Percentiles rank a stretch among this genome's conserved stretches.
These are phyloP conservation scores for Leptinotarsa undecemlineata DNA, from an alignment of 1,140 invertebrate genomes.

Conservation along the genomic window DNA sequence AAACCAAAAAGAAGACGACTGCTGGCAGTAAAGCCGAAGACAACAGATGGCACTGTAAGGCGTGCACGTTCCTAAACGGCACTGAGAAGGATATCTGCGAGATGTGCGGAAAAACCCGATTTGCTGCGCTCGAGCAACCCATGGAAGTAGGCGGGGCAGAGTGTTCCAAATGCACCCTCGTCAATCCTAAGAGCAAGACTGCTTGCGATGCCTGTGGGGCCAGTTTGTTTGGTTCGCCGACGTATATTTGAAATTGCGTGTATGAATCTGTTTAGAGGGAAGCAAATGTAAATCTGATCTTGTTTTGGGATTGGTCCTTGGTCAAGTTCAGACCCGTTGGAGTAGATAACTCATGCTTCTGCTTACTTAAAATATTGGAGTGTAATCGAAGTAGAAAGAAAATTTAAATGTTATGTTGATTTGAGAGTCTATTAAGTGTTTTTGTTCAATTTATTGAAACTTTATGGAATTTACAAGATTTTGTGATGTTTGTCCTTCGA, in stretches of 20 bases:
- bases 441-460: no score
- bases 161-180: slow-evolving; percentile 77
- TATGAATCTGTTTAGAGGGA: neutral
- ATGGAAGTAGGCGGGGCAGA: slow-evolving; percentile 74
- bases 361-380: no score
- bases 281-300: neutral
- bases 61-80: slow-evolving; percentile 73
- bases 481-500: no score
- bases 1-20: slow-evolving; percentile 26
- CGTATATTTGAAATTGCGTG: slow-evolving; percentile 47
- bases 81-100: slow-evolving; percentile 66
- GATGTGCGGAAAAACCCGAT: slow-evolving; percentile 75
- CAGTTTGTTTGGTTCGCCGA: slow-evolving; percentile 75
- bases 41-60: slow-evolving; percentile 67
- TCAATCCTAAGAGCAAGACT: slow-evolving; percentile 71
- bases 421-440: no score
- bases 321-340: no score
- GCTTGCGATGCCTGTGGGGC: slow-evolving; percentile 70
- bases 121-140: slow-evolving; percentile 67
- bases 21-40: neutral
- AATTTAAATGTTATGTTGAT: no score
- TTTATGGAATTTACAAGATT: no score
- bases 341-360: no score
- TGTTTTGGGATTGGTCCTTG: neutral
- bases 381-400: no score